Evolutionary conservation across 1,140 invertebrate species (phyloP).

Genomic region (Muscidifurax raptorellus): DNA sequence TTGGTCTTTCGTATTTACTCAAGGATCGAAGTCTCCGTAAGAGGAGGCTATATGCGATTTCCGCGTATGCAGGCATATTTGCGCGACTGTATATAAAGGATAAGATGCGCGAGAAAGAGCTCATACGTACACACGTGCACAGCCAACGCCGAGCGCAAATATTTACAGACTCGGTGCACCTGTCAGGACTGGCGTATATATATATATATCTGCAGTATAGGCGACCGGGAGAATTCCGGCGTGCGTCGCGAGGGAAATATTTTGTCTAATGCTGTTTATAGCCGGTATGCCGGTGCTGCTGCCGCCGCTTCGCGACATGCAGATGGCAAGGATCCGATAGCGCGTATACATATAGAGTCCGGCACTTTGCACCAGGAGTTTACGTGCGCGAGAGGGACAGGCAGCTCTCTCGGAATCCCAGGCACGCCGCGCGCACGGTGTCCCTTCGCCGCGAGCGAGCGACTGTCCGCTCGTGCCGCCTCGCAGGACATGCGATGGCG

Average conservation of each 20-base stretch:
- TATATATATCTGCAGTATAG: too few species aligned
- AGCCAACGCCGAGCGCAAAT: background rate
- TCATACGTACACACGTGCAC: background rate
- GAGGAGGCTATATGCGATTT: slow-evolving; percentile 1
- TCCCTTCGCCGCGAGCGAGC: background rate
- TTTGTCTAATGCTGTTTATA: slow-evolving; percentile 4
- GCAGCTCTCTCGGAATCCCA: background rate
- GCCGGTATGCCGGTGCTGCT: background rate
- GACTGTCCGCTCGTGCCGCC: background rate
- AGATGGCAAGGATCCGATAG: background rate
- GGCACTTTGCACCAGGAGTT: background rate
- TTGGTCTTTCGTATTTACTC: background rate
- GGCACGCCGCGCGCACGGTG: background rate
- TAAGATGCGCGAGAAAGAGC: background rate
- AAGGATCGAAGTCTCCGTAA: too few species aligned
- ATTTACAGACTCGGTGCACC: slow-evolving; percentile 3
- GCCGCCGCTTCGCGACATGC: background rate
- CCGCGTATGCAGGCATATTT: slow-evolving; percentile 2
- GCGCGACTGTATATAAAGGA: background rate
- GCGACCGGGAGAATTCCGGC: background rate
- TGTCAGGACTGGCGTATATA: background rate
- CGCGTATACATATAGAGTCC: background rate
- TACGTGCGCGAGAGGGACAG: background rate
- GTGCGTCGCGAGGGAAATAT: background rate
- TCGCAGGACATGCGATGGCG: background rate